Base-by-base conservation (phyloP, 2,113 vertebrate species). In the Actenoides lindsayi region DNA sequence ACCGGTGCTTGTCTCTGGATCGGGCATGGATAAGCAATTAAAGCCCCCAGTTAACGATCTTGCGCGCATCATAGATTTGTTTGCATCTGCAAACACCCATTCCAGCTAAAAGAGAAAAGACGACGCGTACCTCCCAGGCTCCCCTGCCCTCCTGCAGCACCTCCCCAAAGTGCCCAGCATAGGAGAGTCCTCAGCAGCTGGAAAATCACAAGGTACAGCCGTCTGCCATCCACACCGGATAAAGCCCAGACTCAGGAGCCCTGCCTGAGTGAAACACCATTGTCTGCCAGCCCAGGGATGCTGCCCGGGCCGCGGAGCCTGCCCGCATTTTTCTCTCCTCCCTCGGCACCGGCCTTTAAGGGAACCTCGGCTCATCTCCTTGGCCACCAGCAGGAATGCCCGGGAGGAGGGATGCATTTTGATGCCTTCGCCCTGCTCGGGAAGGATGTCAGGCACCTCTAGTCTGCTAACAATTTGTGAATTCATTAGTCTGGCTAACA, bases 151-250 rank as follows among this genome's bases (percentile, higher is more conserved):
- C 39, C 54, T 65, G 33, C 89, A 67, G 83, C 12, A 65, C 74
- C 90, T 94, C 51, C 21, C 71, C 63, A 81, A 71, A 50, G 35
- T 18, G 23, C 50, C 83, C 94, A 70, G 97, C 92, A 96, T 69
- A 59, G 75, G 76, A 80, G 87, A 80, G 84, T 87, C 95, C 84
- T 70, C 54, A 50, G 83, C n/a, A 46, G 28, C 81, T 37, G 64
- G n/a, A 64, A 80, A 54, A 56, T 63, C 41, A 20, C 56, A 67
- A 73, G 94, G 67, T 81, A 83, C 92, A 59, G 68, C 90, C 95
- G 93, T 96, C 93, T 93, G 73, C 94, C 96, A 97, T 42, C 37
- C 78, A 90, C 74, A 63, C 62, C n/a, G 39, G 76, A 63, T 63
- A 85, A 94, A 87, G 81, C 4, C 4, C 44, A 41, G 59, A 63